Percentiles rank a stretch among this genome's conserved stretches.
These are phyloP conservation scores for Hyposoter didymator DNA, from an alignment of 2,888 invertebrate species.

Conservation along the genomic window DNA sequence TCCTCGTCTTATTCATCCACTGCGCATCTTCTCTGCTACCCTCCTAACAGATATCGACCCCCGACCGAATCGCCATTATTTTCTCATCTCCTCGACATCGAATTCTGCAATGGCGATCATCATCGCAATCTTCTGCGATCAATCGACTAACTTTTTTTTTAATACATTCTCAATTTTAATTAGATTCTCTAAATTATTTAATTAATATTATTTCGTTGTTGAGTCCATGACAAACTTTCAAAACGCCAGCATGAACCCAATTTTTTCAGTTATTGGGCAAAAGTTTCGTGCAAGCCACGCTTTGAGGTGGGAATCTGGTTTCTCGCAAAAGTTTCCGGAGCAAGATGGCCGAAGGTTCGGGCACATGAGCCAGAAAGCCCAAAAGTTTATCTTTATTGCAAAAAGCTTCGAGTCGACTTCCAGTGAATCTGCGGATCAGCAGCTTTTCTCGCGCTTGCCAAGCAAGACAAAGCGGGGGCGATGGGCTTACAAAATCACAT, in stretches of 20 bases:
- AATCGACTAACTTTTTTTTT: not conserved
- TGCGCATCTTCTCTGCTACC: conserved; percentile 32
- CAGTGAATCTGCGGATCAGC: conserved; percentile 42
- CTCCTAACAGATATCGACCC: conserved; percentile 30
- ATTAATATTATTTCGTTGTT: not conserved
- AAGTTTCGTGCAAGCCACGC: not conserved
- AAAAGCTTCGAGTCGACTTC: conserved; percentile 34
- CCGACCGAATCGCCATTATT: conserved; percentile 18
- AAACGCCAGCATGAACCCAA: too few species aligned
- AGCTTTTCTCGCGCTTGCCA: conserved; percentile 23
- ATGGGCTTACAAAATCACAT: conserved; percentile 16
- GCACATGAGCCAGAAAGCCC: not conserved
- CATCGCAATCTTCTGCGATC: not conserved
- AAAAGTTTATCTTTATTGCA: conserved; percentile 11
- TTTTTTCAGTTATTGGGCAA: too few species aligned
- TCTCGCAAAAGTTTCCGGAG: not conserved
- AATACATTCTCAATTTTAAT: not conserved
- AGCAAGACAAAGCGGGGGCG: not conserved
- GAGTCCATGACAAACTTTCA: too few species aligned
- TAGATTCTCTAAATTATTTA: not conserved
- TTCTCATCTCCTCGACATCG: not conserved
- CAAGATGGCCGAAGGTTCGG: not conserved
- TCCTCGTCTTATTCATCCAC: conserved; percentile 8
- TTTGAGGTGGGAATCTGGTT: conserved; percentile 2
- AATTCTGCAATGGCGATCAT: conserved; percentile 7